Evolutionary conservation across 1,140 invertebrate genomes (phyloP).

Genomic region (Helicoverpa zea): DNA sequence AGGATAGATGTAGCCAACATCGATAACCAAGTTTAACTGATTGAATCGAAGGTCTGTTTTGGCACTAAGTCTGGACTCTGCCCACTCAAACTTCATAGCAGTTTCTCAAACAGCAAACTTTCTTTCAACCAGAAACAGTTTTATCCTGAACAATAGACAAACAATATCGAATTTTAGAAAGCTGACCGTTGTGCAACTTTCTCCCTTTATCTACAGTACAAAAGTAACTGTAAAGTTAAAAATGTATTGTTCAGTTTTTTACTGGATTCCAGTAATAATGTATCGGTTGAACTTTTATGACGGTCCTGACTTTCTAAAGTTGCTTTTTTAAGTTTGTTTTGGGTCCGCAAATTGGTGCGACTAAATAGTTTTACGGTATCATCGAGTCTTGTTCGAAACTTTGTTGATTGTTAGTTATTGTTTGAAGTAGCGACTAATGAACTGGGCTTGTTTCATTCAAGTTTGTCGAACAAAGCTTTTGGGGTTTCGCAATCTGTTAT

Average conservation of each 20-base stretch:
- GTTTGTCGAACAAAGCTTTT: constrained; percentile 12
- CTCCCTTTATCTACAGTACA: constrained; percentile 81
- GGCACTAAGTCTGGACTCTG: constrained; percentile 13
- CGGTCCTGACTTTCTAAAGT: constrained; percentile 61
- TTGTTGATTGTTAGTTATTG: constrained; percentile 40
- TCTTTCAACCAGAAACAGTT: constrained; percentile 64
- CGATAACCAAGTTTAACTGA: background rate
- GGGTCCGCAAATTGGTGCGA: constrained; percentile 54
- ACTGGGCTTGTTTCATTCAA: constrained; percentile 30
- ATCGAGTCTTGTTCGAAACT: constrained; percentile 35
- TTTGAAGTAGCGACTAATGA: constrained; percentile 34
- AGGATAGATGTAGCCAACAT: background rate
- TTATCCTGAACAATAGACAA: constrained; percentile 71
- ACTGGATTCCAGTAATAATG: constrained; percentile 59
- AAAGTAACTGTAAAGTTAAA: constrained; percentile 72
- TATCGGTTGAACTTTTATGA: constrained; percentile 61
- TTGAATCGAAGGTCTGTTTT: constrained; percentile 7
- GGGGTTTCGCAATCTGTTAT: constrained; percentile 4
- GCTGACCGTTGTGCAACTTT: constrained; percentile 82
- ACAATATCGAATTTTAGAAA: constrained; percentile 81
- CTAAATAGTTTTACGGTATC: constrained; percentile 56
- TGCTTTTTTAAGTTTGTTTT: constrained; percentile 61
- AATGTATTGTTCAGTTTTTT: constrained; percentile 70
- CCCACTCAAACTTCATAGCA: constrained; percentile 1
- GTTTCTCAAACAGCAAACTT: constrained; percentile 57